Conservation (phyloP, 2,888 invertebrate species). For the Ectropis crepuscularia region DNA sequence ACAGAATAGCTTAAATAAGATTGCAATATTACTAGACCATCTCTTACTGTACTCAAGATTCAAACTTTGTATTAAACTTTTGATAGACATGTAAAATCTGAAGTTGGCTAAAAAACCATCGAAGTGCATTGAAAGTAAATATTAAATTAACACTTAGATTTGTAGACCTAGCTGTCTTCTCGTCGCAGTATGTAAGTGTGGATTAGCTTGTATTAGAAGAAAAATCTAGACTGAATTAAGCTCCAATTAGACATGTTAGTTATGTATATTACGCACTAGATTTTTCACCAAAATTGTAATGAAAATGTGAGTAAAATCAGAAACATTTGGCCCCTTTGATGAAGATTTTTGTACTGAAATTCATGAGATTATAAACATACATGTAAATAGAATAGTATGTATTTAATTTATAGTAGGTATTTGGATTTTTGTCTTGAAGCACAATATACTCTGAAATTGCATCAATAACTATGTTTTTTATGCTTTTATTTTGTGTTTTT, state of each 20-base stretch:
- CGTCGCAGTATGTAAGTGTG: constrained; percentile 63
- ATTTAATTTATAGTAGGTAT: constrained; percentile 29
- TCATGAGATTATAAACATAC: constrained; percentile 46
- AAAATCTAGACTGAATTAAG: constrained; percentile 80
- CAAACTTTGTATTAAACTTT: neutral
- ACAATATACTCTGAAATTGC: constrained; percentile 32
- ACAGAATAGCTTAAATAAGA: too few relatives aligned
- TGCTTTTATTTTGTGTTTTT: constrained; percentile 28
- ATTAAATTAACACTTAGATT: constrained; percentile 52
- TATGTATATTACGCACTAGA: constrained; percentile 65
- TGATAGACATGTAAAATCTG: neutral
- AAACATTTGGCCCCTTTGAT: constrained; percentile 66
- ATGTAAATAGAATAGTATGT: constrained; percentile 45
- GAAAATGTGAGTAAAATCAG: constrained; percentile 58
- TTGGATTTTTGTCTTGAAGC: constrained; percentile 23
- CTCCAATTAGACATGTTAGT: constrained; percentile 75
- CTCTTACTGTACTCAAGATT: too few relatives aligned
- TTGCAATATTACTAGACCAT: too few relatives aligned
- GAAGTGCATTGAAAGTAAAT: constrained; percentile 47
- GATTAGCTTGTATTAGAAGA: constrained; percentile 72
- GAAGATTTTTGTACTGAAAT: constrained; percentile 63
- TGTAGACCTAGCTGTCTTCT: constrained; percentile 62
- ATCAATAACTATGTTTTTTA: constrained; percentile 24
- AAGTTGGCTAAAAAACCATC: constrained; percentile 49
- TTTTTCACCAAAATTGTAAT: constrained; percentile 71